Evolutionary conservation across 2,113 vertebrate species (phyloP).

Genomic region (Ceratotherium simum): DNA sequence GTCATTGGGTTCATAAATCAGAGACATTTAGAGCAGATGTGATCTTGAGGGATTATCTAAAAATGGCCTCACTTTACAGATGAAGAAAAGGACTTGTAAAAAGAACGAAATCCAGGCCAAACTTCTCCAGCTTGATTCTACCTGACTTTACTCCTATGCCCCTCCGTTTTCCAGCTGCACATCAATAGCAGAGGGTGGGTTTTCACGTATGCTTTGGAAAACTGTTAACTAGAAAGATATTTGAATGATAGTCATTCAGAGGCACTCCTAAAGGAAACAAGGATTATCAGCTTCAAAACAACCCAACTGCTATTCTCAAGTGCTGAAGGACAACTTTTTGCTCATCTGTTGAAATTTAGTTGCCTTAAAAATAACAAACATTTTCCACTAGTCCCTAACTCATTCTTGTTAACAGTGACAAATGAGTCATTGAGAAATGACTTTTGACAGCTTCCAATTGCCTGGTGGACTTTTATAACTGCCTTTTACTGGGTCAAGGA

Average conservation of each 20-base stretch:
- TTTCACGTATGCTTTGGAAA: not conserved
- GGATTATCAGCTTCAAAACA: slow-evolving; percentile 61
- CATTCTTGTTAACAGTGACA: slow-evolving; percentile 73
- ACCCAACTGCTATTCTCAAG: slow-evolving; percentile 59
- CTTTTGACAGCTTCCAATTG: slow-evolving; percentile 78
- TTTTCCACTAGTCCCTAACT: slow-evolving; percentile 78
- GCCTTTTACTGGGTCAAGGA: slow-evolving; percentile 62
- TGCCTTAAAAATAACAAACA: slow-evolving; percentile 81
- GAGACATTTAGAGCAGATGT: not conserved
- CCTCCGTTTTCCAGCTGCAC: not conserved
- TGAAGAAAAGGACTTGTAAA: not conserved
- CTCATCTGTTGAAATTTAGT: slow-evolving; percentile 77
- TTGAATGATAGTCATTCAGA: not conserved
- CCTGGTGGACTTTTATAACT: slow-evolving; percentile 64
- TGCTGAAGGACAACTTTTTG: slow-evolving; percentile 73
- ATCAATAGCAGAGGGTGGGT: not conserved
- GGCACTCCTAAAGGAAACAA: slow-evolving; percentile 40
- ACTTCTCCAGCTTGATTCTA: not conserved
- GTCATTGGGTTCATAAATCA: not conserved
- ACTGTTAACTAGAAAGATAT: not conserved
- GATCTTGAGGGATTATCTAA: slow-evolving; percentile 28
- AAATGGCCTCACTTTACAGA: slow-evolving; percentile 31
- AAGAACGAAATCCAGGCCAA: not conserved
- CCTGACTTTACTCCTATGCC: not conserved
- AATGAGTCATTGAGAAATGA: slow-evolving; percentile 84